Evolutionary conservation across 2,888 invertebrate species (phyloP).

Genomic region (Agrotis segetum): DNA sequence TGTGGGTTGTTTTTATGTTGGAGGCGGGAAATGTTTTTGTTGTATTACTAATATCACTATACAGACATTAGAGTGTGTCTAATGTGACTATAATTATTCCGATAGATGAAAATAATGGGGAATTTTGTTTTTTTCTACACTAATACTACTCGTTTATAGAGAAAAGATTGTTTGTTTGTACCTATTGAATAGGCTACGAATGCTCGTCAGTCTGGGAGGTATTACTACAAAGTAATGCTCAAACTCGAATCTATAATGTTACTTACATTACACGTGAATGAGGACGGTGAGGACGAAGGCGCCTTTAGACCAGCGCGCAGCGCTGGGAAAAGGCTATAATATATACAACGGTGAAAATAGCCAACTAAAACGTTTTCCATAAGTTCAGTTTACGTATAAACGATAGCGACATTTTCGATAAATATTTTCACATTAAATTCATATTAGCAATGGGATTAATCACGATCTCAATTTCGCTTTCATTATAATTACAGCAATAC

Average conservation of each 20-base stretch:
- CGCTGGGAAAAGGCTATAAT: background rate
- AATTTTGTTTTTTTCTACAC: too few species aligned
- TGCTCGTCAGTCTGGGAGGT: too few species aligned
- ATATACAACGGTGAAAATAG: constrained; percentile 29
- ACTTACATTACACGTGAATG: too few species aligned
- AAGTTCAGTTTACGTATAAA: constrained; percentile 9
- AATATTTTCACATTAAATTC: constrained; percentile 42
- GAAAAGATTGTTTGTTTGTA: too few species aligned
- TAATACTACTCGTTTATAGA: too few species aligned
- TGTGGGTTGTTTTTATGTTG: constrained; percentile 10
- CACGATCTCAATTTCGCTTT: constrained; percentile 43
- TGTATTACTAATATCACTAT: background rate
- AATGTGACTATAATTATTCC: too few species aligned
- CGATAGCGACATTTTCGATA: constrained; percentile 19
- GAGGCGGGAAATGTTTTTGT: constrained; percentile 3
- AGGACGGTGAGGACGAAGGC: background rate
- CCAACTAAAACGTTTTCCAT: constrained; percentile 16
- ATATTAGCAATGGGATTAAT: constrained; percentile 42
- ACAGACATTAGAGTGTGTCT: background rate
- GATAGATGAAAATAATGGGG: too few species aligned
- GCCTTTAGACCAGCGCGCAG: background rate
- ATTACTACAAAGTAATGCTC: too few species aligned
- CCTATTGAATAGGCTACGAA: too few species aligned
- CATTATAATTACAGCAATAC: constrained; percentile 50
- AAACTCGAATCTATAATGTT: too few species aligned